Evolutionary conservation across 2,797 vertebrate genomes (phyloP), one percentile per base, ranked within the genome.

Genomic region (Anableps anableps): DNA sequence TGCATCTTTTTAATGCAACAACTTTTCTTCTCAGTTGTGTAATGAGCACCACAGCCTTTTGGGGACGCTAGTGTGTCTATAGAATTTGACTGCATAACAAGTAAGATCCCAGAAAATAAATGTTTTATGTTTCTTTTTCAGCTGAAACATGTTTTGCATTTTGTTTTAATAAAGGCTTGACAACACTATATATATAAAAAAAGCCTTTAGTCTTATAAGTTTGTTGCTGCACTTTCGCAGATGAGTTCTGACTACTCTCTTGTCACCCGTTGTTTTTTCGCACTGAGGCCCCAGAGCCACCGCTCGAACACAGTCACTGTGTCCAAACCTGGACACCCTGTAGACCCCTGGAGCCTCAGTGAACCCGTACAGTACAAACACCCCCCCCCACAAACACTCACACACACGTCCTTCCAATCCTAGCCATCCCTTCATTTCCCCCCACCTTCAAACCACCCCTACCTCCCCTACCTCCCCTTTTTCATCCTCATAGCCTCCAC

Each of bases 301-400:
- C 85, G 77, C 77, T 86, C 84, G 83, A 80, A 87, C 81, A 82
- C 45, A 81, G 88, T 91, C 91, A 91, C 89, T 88, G 82, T 84
- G 85, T 85, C 75, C 89, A 92, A 94, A 96, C 96, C 96, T 93
- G 90, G 94, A 94, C 95, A 96, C 95, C 96, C 88, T 96, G 91
- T 95, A 96, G 93, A 95, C 96, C 96, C 93, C 94, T 93, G 96
- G 96, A 96, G 95, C 96, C 96, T 96, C 92, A 85, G 80, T 94
- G 86, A 89, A 88, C 88, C 93, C 84, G 34, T 92, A 93, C 91
- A 92, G 92, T 88, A 80, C 88, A 85, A 84, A 89, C 85, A 91
- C 92, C 91, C 86, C 85, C 86, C 80, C 80, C 74, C 85, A 55
- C 83, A 83, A 85, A 86, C 85, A 86, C 83, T 14, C 13, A 45